Conservation (phyloP, 2,888 invertebrate species). For the Sinodicranocentrus sp. region DNA sequence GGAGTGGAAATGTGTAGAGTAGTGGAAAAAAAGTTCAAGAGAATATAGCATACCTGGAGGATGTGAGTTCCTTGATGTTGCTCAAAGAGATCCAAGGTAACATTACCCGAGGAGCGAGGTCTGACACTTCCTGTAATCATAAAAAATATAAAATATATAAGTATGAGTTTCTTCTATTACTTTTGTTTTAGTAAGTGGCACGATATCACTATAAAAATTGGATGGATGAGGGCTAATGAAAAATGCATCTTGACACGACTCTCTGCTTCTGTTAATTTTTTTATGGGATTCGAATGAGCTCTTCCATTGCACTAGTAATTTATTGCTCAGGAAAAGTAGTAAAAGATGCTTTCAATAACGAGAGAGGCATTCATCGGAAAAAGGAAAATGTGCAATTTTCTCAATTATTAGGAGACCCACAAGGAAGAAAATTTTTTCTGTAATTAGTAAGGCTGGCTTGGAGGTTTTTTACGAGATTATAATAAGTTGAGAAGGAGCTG, state of each 20-base stretch:
- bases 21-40: conserved; percentile 4
- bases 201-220: too few species aligned
- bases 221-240: not conserved
- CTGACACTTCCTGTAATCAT: conserved; percentile 82
- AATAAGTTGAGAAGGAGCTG: not conserved
- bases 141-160: conserved; percentile 46
- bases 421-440: not conserved
- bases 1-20: conserved; percentile 15
- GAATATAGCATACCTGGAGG: conserved; percentile 96
- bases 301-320: conserved; percentile 17
- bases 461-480: conserved; percentile 2
- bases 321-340: not conserved
- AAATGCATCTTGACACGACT: conserved; percentile 6
- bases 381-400: conserved; percentile 4
- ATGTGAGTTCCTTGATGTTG: conserved; percentile 99
- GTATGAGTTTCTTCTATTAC: not conserved
- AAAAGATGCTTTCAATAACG: conserved; percentile 22
- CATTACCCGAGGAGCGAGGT: conserved; percentile 84
- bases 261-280: conserved; percentile 11
- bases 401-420: not conserved
- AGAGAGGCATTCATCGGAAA: not conserved
- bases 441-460: not conserved
- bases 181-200: too few species aligned
- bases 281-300: conserved; percentile 45
- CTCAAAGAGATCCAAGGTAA: conserved; percentile 94